phyloP scores from a whole-genome alignment of 2,888 invertebrate species.

The Eristalis pertinax region DNA sequence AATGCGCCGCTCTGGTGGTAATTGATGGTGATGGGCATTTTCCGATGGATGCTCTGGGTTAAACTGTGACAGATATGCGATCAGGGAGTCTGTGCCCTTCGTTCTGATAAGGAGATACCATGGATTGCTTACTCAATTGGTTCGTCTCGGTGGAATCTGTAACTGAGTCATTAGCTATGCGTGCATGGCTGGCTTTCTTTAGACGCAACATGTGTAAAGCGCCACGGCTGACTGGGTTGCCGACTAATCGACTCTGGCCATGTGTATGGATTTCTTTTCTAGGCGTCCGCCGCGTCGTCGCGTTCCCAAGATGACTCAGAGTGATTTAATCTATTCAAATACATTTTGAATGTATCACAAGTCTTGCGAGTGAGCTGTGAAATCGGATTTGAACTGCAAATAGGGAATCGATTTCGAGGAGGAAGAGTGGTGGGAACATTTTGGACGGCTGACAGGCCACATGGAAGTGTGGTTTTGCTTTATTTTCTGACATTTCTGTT shows the following conservation, averaged over 20 bases:
- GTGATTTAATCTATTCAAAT: not conserved
- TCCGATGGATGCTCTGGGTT: not conserved
- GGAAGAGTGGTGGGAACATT: not conserved
- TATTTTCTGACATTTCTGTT: no score
- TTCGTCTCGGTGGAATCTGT: not conserved
- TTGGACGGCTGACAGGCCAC: not conserved
- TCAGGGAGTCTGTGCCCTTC: not conserved
- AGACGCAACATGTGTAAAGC: not conserved
- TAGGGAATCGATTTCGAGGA: not conserved
- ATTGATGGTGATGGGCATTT: slow-evolving; percentile 7
- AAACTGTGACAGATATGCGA: not conserved
- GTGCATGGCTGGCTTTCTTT: not conserved
- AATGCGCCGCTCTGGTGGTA: not conserved
- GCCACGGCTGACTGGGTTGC: not conserved
- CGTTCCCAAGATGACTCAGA: not conserved
- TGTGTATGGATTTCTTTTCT: not conserved
- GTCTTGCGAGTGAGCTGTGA: not conserved
- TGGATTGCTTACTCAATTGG: not conserved
- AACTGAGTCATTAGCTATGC: not conserved
- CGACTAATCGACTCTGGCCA: not conserved
- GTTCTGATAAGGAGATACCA: not conserved
- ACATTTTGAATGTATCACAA: not conserved
- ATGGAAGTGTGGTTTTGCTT: not conserved
- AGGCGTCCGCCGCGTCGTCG: not conserved
- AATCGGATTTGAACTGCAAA: not conserved